Percentiles rank a stretch among this genome's conserved stretches.
These are phyloP conservation scores for Atrina japonica DNA, from an alignment of 2,888 invertebrate genomes.

Conservation along the genomic window DNA sequence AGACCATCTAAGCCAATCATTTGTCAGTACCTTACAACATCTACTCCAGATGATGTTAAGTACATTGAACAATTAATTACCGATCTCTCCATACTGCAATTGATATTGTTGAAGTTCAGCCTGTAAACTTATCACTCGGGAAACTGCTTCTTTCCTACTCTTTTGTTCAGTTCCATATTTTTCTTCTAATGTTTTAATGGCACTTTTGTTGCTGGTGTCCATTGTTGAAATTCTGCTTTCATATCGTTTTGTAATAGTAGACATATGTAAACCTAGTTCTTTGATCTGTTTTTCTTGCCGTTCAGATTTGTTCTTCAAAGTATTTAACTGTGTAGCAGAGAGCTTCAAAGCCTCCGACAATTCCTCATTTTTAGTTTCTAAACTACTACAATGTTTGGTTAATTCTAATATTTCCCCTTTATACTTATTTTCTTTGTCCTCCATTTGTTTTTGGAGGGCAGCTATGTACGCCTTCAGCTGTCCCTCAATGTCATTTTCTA, in stretches of 20 bases:
- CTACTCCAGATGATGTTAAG: too few species aligned
- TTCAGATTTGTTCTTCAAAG: constrained; percentile 1
- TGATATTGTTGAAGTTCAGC: constrained; percentile 66
- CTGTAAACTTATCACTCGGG: constrained; percentile 67
- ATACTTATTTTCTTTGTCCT: too few species aligned
- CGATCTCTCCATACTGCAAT: constrained; percentile 62
- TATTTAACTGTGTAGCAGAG: constrained; percentile 13
- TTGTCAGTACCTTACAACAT: too few species aligned
- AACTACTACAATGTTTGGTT: constrained; percentile 4
- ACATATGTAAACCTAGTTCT: constrained; percentile 49
- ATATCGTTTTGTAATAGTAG: constrained; percentile 55
- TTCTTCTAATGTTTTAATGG: constrained; percentile 56
- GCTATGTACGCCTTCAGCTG: background rate
- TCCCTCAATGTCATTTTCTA: background rate
- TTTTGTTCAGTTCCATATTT: constrained; percentile 66
- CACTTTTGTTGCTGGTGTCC: constrained; percentile 54
- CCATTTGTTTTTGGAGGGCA: background rate
- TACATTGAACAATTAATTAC: too few species aligned
- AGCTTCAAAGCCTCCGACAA: constrained; percentile 4
- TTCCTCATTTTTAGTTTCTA: constrained; percentile 25
- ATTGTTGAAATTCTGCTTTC: constrained; percentile 63
- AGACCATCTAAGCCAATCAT: too few species aligned
- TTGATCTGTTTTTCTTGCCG: constrained; percentile 35
- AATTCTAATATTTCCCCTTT: too few species aligned
- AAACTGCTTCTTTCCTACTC: constrained; percentile 68